phyloP scores from a whole-genome alignment of 2,888 invertebrate species.

The Stenoptilia bipunctidactyla region DNA sequence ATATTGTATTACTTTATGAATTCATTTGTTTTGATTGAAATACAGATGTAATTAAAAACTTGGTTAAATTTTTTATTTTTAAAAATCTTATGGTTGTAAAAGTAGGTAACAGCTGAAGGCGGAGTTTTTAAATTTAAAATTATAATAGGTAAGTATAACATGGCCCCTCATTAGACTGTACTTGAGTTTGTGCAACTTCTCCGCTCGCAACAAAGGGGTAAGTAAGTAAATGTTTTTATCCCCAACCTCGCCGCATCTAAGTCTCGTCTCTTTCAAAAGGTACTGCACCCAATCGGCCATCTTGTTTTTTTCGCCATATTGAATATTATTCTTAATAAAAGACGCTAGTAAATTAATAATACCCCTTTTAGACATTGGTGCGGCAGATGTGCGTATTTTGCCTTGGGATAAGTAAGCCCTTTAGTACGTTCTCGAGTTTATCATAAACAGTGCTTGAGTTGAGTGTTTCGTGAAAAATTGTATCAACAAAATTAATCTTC shows the following conservation, averaged over 20 bases:
- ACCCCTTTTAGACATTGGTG: constrained; percentile 28
- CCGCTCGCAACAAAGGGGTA: too few relatives aligned
- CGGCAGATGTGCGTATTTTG: constrained; percentile 37
- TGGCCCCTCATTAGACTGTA: too few relatives aligned
- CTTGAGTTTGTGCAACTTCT: too few relatives aligned
- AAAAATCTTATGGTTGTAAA: too few relatives aligned
- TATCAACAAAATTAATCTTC: constrained; percentile 1
- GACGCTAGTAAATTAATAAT: constrained; percentile 37
- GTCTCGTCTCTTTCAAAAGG: too few relatives aligned
- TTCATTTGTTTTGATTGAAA: constrained; percentile 1
- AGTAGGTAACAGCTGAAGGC: too few relatives aligned
- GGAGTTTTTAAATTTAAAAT: too few relatives aligned
- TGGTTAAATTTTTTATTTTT: too few relatives aligned
- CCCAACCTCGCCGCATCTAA: too few relatives aligned
- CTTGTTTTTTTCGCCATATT: constrained; percentile 47
- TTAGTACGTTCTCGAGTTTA: constrained; percentile 17
- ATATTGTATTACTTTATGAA: constrained; percentile 24
- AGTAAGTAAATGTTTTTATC: too few relatives aligned
- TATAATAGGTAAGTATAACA: too few relatives aligned
- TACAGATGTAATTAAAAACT: too few relatives aligned
- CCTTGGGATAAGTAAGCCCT: constrained; percentile 26
- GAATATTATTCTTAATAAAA: constrained; percentile 47
- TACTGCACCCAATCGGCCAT: constrained; percentile 53
- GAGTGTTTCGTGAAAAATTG: constrained; percentile 1
- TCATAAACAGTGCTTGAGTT: constrained; percentile 12